These are phyloP conservation scores for Numenius phaeopus DNA, from an alignment of 2,797 vertebrate genomes.

Conservation along the genomic window DNA sequence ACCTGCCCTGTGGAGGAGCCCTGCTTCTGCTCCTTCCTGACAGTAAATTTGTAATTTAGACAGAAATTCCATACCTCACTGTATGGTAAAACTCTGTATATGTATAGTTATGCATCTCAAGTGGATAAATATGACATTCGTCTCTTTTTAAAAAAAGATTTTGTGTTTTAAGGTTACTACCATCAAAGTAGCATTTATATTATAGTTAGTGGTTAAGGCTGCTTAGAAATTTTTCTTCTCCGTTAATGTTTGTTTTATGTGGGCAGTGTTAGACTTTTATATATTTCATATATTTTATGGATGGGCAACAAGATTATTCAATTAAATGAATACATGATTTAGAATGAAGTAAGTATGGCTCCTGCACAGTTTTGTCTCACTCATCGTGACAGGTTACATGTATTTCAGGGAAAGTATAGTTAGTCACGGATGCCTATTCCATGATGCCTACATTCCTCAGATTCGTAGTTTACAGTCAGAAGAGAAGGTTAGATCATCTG, in stretches of 20 bases:
- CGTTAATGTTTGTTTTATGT: background rate
- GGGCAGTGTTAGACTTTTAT: background rate
- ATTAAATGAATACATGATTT: background rate
- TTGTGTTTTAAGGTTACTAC: background rate
- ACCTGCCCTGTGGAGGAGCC: background rate
- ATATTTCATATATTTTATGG: background rate
- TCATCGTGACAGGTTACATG: background rate
- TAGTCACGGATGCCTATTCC: background rate
- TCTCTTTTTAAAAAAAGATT: background rate
- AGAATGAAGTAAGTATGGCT: background rate
- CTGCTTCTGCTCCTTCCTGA: background rate
- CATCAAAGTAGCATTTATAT: background rate
- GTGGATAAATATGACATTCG: background rate
- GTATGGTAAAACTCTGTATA: background rate
- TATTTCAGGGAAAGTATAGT: background rate
- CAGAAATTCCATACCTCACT: background rate
- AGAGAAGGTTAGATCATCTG: background rate
- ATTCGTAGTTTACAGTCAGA: background rate
- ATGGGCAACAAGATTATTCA: background rate
- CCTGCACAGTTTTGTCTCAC: background rate
- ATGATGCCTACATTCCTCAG: background rate
- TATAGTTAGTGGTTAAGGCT: background rate
- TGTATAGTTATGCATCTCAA: background rate
- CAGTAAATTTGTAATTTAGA: background rate
- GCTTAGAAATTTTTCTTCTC: background rate